Evolutionary conservation across 2,888 invertebrate species (phyloP), one percentile per base, ranked within the genome.

Genomic region (Pristionchus fissidentatus): DNA sequence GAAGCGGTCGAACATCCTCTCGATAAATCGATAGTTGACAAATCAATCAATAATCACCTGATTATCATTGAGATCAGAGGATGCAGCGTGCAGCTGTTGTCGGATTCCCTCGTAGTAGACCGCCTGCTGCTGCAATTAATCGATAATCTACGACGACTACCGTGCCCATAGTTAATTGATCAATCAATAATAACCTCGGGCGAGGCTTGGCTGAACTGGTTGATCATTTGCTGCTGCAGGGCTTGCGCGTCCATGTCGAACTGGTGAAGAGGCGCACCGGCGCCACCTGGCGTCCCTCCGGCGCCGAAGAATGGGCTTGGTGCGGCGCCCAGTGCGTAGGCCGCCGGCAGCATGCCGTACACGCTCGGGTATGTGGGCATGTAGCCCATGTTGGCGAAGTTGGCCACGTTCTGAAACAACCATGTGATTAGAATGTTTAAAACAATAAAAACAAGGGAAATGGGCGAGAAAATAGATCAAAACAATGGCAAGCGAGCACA

Each of bases 71-170:
- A 75, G 46, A 10, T 13, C 43, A 13, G 43, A 7, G 0, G 75
- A 15, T 0, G 75, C 75, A 3, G 2, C 4, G 46, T 75, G 22
- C 75, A 75, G 75, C 46, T 75, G 75, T n/a, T 75, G 75, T 4
- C 75, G 75, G 19, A 75, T 46, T 43, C 26, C 46, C 75, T 75
- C 75, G 75, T 75, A 75, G 75, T 29, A 46, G 43, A 26, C 26
- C 26, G 26, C 26, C n/a, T 49, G 75, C 43, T 75, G 43, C 75
- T 75, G 75, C 43, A 66, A 62, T 49, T 19, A 62, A 62, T 62
- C 62, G 29, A 62, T 62, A 8, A 60, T 60, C n/a, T 60, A 60
- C 60, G 8, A 8, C 60, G 60, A n/a, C 7, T 60, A 7, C 22
- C 7, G 26, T 60, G 10, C 22, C 13, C 8, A 26, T 26, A 26